Base-by-base conservation (phyloP, 2,888 invertebrate genomes). In the Acronicta aceris region DNA sequence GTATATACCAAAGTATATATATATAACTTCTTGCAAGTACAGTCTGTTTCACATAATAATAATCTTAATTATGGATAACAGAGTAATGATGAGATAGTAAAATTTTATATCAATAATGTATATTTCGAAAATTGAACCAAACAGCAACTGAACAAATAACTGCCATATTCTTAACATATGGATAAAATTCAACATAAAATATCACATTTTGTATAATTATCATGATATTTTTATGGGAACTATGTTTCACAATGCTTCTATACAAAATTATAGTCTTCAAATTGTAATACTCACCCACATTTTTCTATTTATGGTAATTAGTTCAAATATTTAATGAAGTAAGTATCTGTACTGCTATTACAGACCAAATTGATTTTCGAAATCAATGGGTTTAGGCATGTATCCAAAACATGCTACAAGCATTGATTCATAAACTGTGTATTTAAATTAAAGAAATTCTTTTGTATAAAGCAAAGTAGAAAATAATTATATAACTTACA, bases 121-220 rank as follows among this genome's bases (percentile, higher is more conserved):
- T 60, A 57, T 59, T 65, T 63, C 27, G 33, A 15, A 53, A 58
- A 59, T 33, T 62, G 56, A 59, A 53, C 48, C 50, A 64, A 68
- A 60, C 21, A 55, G 46, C 65, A 76, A 61, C 60, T 75, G 73
- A 75, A 61, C 66, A 72, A 74, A 65, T 67, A 75, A 78, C 66
- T 53, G 45, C 59, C 60, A 75, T 59, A 53, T 63, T 68, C n/a
- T 64, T 65, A 74, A 63, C 59, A 77, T 67, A 46, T 59, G 54
- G 40, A 53, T 65, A 63, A 59, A 74, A 74, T 69, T 64, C 74
- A 78, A 77, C 71, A 72, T 74, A 79, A 66, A 60, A 78, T 82
- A 82, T 83, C 83, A 83, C 81, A 81, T 80, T 77, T 81, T 59
- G 61, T 63, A 62, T 38, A 38, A 13, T 36, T 72, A 74, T 66